Conservation (phyloP, 2,113 vertebrate species). For the Rhabdornis inornatus region DNA sequence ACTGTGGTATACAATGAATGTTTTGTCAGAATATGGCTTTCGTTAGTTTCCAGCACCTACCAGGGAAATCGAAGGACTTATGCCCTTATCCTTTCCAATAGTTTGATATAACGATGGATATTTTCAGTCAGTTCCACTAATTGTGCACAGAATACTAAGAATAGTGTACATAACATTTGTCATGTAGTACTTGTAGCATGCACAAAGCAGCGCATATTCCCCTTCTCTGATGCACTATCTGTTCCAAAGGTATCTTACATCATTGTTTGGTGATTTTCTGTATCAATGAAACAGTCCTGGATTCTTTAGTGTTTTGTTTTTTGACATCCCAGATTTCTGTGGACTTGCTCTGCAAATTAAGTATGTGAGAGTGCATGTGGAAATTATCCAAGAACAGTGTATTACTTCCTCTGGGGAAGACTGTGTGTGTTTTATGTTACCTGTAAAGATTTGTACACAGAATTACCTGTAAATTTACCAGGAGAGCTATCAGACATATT, state of each 20-base stretch:
- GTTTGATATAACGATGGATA: background rate
- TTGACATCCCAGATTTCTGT: background rate
- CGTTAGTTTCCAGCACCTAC: background rate
- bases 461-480: background rate
- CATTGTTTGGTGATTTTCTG: background rate
- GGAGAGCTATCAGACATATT: background rate
- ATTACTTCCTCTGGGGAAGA: background rate
- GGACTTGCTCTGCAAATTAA: background rate
- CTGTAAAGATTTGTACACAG: background rate
- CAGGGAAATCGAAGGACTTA: background rate
- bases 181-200: background rate
- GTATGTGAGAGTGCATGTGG: accelerated
- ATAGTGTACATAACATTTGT: background rate
- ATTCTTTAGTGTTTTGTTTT: background rate
- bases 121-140: background rate
- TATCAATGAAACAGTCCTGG: background rate
- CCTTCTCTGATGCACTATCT: background rate
- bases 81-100: background rate
- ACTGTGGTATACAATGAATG: background rate
- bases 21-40: background rate
- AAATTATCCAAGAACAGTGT: background rate
- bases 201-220: background rate
- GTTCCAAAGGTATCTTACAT: background rate
- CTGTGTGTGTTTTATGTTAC: background rate
- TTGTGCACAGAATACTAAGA: background rate